These are phyloP conservation scores for Sebastolobus alascanus DNA, from an alignment of 2,797 vertebrate species.

Conservation along the genomic window DNA sequence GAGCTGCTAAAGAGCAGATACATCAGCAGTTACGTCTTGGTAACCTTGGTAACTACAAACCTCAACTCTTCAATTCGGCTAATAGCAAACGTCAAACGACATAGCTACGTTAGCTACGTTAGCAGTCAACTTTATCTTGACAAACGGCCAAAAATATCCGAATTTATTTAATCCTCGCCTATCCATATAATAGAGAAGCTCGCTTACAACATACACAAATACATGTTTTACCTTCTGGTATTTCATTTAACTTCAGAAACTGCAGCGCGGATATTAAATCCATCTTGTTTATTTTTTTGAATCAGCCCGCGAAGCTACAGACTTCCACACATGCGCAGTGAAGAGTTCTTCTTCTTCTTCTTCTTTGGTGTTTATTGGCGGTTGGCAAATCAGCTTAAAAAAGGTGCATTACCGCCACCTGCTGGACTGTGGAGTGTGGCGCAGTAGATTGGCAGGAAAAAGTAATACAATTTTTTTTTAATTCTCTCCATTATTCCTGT, in stretches of 20 bases:
- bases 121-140: neutral
- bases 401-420: neutral
- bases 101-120: neutral
- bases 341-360: neutral
- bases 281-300: constrained; percentile 77
- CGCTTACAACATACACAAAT: rapidly evolving
- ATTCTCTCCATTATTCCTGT: too few species aligned
- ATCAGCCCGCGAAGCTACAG: constrained; percentile 72
- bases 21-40: too few species aligned
- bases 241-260: constrained; percentile 69
- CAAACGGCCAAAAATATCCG: neutral
- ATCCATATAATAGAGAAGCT: rapidly evolving
- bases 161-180: rapidly evolving
- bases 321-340: constrained; percentile 18
- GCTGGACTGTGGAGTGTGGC: too few species aligned
- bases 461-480: too few species aligned
- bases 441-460: rapidly evolving
- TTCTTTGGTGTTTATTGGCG: neutral
- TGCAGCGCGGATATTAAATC: constrained; percentile 72
- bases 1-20: too few species aligned
- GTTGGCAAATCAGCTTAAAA: too few species aligned
- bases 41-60: too few species aligned
- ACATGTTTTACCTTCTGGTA: constrained; percentile 69
- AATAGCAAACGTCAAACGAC: neutral
- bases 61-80: neutral